Percentiles rank a stretch among this genome's conserved stretches.
phyloP scores from a whole-genome alignment of 2,113 vertebrate genomes.

The Sander lucioperca region DNA sequence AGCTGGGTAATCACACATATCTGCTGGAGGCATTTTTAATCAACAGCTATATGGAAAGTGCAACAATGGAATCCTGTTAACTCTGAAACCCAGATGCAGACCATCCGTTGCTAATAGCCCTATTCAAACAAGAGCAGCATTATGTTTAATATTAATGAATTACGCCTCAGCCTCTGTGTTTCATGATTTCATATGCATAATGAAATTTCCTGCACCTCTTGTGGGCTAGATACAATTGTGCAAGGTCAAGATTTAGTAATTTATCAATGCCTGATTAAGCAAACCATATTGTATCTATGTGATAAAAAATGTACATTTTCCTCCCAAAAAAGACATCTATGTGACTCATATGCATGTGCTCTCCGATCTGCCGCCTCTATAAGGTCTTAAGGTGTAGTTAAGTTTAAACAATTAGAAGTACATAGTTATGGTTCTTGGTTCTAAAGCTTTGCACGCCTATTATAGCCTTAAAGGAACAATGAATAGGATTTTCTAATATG shows the following conservation, averaged over 20 bases:
- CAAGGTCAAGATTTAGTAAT: conserved; percentile 19
- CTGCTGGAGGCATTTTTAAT: conserved; percentile 78
- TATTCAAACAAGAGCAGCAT: conserved; percentile 47
- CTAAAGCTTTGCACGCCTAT: too few species aligned
- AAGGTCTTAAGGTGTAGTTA: neutral
- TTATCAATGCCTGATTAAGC: conserved; percentile 8
- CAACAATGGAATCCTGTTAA: conserved; percentile 70
- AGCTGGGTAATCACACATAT: conserved; percentile 73
- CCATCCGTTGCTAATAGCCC: conserved; percentile 57
- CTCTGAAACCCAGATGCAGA: conserved; percentile 68
- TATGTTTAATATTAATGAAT: conserved; percentile 70
- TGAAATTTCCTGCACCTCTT: conserved; percentile 39
- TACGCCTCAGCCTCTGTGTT: conserved; percentile 35
- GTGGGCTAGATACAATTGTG: conserved; percentile 1
- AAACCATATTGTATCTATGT: neutral
- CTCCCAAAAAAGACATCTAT: neutral
- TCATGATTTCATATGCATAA: conserved; percentile 42
- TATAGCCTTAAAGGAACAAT: neutral
- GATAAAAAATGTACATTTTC: neutral
- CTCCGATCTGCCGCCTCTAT: neutral
- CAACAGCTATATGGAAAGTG: conserved; percentile 67
- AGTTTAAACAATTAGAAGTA: neutral
- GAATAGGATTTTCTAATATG: too few species aligned
- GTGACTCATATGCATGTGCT: neutral
- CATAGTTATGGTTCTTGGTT: too few species aligned